Evolutionary conservation across 2,113 vertebrate genomes (phyloP).

Genomic region (Corydoras maculifer): DNA sequence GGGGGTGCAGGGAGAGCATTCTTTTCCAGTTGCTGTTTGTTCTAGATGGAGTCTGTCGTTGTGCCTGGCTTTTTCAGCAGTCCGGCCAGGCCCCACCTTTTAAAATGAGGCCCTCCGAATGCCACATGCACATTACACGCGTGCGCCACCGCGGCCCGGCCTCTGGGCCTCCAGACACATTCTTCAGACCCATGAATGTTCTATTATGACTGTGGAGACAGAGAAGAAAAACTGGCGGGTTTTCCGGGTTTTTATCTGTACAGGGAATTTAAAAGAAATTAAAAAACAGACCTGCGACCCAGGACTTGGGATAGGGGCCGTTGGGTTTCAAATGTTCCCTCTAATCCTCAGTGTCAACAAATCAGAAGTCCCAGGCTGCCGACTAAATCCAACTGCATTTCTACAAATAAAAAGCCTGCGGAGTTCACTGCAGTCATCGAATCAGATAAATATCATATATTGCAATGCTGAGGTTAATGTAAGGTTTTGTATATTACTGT

Average conservation of each 20-base stretch:
- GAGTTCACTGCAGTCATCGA: neutral
- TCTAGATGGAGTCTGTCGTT: slow-evolving; percentile 34
- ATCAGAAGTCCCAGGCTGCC: neutral
- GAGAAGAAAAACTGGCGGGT: slow-evolving; percentile 36
- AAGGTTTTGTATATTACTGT: neutral
- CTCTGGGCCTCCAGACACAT: slow-evolving; percentile 36
- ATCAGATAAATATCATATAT: neutral
- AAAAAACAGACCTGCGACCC: slow-evolving; percentile 10
- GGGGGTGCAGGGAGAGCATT: slow-evolving; percentile 23
- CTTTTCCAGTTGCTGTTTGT: slow-evolving; percentile 41
- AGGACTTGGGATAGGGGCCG: neutral
- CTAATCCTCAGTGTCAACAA: neutral
- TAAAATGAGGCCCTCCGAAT: slow-evolving; percentile 44
- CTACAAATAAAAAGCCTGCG: neutral
- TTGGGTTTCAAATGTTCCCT: slow-evolving; percentile 23
- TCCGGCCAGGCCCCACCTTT: slow-evolving; percentile 45
- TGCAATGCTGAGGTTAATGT: neutral
- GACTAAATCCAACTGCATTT: neutral
- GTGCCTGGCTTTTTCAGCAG: slow-evolving; percentile 43
- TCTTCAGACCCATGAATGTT: slow-evolving; percentile 40
- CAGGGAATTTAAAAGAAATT: slow-evolving; percentile 25
- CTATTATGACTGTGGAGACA: slow-evolving; percentile 46
- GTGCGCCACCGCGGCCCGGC: slow-evolving; percentile 27
- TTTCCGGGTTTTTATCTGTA: slow-evolving; percentile 31
- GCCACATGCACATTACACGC: slow-evolving; percentile 44